Evolutionary conservation across 2,888 invertebrate species (phyloP).

Genomic region (Acronicta leporina): DNA sequence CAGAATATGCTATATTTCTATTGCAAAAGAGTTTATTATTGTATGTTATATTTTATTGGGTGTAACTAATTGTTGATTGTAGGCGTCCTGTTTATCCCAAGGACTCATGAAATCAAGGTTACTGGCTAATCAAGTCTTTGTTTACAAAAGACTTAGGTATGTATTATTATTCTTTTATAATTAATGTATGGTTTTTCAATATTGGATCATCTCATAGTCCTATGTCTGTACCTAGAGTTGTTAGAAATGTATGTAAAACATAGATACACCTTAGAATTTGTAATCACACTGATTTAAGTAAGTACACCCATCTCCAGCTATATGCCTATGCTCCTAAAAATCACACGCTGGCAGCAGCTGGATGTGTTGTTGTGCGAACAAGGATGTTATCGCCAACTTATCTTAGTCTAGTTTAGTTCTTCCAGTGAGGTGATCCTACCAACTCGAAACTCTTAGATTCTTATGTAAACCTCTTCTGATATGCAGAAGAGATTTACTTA

Average conservation of each 20-base stretch:
- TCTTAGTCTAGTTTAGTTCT: background rate
- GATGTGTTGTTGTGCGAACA: background rate
- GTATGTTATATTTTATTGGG: conserved; percentile 24
- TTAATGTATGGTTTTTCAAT: conserved; percentile 4
- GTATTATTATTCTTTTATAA: conserved; percentile 4
- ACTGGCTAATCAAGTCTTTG: conserved; percentile 3
- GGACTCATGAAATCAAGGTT: conserved; percentile 17
- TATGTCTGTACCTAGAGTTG: too few species aligned
- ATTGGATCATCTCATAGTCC: background rate
- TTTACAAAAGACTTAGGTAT: background rate
- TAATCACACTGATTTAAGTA: background rate
- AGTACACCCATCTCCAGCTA: too few species aligned
- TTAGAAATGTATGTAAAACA: too few species aligned
- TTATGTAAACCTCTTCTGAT: too few species aligned
- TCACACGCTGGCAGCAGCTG: too few species aligned
- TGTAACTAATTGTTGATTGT: conserved; percentile 23
- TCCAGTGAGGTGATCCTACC: background rate
- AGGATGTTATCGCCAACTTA: background rate
- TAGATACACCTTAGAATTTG: background rate
- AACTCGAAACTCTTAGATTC: background rate
- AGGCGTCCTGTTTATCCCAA: conserved; percentile 21
- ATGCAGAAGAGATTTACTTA: background rate
- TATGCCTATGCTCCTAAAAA: too few species aligned
- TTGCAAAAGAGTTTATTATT: conserved; percentile 30
- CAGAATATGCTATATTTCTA: conserved; percentile 31